Base-by-base conservation (phyloP, 2,113 vertebrate genomes). In the Carlito syrichta region DNA sequence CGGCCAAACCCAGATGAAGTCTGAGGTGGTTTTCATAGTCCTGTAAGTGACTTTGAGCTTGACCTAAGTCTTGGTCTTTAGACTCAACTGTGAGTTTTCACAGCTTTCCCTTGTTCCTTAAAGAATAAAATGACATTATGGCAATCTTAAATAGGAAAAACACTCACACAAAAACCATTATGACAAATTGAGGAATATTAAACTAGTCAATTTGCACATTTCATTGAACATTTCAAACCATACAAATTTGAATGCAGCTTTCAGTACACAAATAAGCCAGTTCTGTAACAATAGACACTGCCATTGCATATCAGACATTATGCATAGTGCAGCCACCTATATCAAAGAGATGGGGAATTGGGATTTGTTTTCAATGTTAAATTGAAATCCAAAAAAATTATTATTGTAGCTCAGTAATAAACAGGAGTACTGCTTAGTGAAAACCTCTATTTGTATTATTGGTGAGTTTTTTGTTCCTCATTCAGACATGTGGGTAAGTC, bases 321-420 rank as follows among this genome's bases (percentile, higher is more conserved):
- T 84, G 66, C 63, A 60, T 6, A 82, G 78, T 56, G 50, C 85
- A 96, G 89, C 86, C 94, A 96, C 81, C 81, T 96, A 73, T 86
- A 94, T 43, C 77, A 91, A 77, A 96, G 74, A 92, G 50, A 77
- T 52, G 84, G 30, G 45, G 56, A 90, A 78, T 8, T 92, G 89
- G 68, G 45, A 91, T 96, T 98, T 96, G 86, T 90, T 98, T 97
- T 93, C 96, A 96, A 43, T 86, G 86, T 86, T 95, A 95, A 84
- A 95, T 71, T 92, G 63, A 97, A 96, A 96, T 91, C 76, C 45
- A 77, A 76, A 96, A 87, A 89, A 82, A 82, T n/a, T 84, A 76
- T 81, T 86, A 58, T 81, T 95, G 78, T 83, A 90, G 8, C 19
- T 96, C 56, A 71, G 50, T 38, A 94, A 94, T 85, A 93, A 97